Conservation (phyloP, 2,113 vertebrate genomes). For the Corydoras maculifer region DNA sequence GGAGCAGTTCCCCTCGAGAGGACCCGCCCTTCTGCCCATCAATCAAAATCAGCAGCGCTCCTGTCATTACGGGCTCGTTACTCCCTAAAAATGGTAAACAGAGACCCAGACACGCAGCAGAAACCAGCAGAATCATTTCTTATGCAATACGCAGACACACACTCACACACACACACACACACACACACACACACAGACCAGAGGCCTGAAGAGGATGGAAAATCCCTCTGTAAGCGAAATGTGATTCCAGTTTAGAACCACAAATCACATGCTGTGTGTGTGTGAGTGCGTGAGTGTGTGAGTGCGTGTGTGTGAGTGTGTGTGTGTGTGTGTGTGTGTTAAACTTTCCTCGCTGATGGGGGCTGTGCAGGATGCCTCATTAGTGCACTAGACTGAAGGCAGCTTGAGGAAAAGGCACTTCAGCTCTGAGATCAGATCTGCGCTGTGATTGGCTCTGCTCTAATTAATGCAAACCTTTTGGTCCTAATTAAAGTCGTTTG, state of each 20-base stretch:
- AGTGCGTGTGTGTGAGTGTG: constrained; percentile 14
- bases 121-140: neutral
- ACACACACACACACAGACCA: neutral
- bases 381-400: neutral
- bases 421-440: neutral
- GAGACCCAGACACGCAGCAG: neutral
- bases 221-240: constrained; percentile 13
- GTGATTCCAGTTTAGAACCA: constrained; percentile 11
- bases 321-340: constrained; percentile 16
- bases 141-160: neutral
- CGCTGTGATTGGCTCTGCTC: neutral
- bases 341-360: neutral
- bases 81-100: neutral
- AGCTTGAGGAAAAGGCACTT: neutral
- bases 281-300: constrained; percentile 14
- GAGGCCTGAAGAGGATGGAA: neutral
- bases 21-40: no score
- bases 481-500: neutral
- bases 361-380: neutral
- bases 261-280: constrained; percentile 3
- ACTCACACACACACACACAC: constrained; percentile 1
- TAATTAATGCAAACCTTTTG: neutral
- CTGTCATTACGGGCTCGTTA: no score
- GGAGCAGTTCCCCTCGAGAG: no score
- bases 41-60: no score